Evolutionary conservation across 2,888 invertebrate genomes (phyloP).

Genomic region (Blomia tropicalis): DNA sequence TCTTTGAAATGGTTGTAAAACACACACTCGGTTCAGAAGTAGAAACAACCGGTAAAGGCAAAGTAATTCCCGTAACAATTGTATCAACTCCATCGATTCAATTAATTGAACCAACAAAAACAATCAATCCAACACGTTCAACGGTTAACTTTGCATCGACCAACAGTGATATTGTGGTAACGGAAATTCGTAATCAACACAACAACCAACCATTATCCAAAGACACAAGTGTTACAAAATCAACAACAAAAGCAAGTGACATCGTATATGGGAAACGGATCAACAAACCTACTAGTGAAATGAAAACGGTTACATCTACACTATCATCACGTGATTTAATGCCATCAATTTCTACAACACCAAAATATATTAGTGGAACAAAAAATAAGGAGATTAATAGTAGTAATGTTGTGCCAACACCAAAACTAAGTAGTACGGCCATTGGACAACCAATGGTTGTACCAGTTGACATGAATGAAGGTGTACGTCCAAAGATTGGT

Average conservation of each 20-base stretch:
- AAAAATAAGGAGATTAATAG: neutral
- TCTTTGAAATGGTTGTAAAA: constrained; percentile 30
- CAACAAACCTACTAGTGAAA: neutral
- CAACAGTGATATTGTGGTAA: neutral
- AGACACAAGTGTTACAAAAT: neutral
- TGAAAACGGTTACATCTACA: neutral
- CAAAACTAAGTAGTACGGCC: constrained; percentile 8
- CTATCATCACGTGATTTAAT: neutral
- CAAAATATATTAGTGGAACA: neutral
- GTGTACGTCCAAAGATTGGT: constrained; percentile 22
- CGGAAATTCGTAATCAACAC: constrained; percentile 6
- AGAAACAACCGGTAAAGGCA: neutral
- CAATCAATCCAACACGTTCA: constrained; percentile 1
- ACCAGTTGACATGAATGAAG: constrained; percentile 25
- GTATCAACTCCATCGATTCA: constrained; percentile 17
- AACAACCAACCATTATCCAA: neutral
- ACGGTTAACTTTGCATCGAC: neutral
- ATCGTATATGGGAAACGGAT: constrained; percentile 32
- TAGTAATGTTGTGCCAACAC: neutral
- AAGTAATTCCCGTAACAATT: no score
- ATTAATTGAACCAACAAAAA: constrained; percentile 9
- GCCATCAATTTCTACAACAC: neutral
- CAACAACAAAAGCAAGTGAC: constrained; percentile 44
- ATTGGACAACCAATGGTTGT: constrained; percentile 23
- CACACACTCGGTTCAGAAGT: constrained; percentile 25